Evolutionary conservation across 92 coral and sea anemone genomes (phyloP), one percentile per base, ranked within the genome.

Genomic region (Diadumene lineata): DNA sequence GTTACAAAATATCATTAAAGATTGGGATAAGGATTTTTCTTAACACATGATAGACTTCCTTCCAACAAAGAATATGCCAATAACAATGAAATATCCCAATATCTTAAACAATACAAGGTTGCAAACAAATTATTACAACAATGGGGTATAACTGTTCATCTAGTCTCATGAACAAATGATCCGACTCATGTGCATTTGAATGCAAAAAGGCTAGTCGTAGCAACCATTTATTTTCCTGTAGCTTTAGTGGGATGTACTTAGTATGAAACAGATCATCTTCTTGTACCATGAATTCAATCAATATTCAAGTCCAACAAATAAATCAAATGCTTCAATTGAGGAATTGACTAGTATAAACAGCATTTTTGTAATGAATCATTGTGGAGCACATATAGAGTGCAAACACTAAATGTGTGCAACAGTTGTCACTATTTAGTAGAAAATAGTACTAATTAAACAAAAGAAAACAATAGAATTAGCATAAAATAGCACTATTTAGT

Each of bases 1-100:
- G 9, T 4, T 43, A 11, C 29, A 34, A 30, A 1, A 23, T 3
- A 34, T 1, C 1, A 68, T 68, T 29, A 68, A 43, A 30, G 25
- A 68, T 43, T 68, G 72, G 72, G 72, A 68, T 43, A 68, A 23
- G 30, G 70, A 65, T n/a, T 63, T 63, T 63, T 63, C 43, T 21
- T 63, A 19, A 63, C 43, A 63, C 31, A 63, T 29, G 38, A 27
- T 16, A 63, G 22, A 21, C 9, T 63, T 27, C 68, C 34, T 38
- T 38, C 48, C 80, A 17, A 60, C 66, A 60, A 60, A 24, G 25
- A 60, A 21, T 60, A 60, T 60, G 66, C 66, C 25, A 13, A 15
- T 15, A 60, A 60, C 31, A 31, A 60, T 11, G 31, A 23, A 60
- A 56, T 56, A 56, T 60, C 66, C 26, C 66, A 13, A 60, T 15